These are phyloP conservation scores for Argyresthia goedartella DNA, from an alignment of 2,888 invertebrate species.

Conservation along the genomic window DNA sequence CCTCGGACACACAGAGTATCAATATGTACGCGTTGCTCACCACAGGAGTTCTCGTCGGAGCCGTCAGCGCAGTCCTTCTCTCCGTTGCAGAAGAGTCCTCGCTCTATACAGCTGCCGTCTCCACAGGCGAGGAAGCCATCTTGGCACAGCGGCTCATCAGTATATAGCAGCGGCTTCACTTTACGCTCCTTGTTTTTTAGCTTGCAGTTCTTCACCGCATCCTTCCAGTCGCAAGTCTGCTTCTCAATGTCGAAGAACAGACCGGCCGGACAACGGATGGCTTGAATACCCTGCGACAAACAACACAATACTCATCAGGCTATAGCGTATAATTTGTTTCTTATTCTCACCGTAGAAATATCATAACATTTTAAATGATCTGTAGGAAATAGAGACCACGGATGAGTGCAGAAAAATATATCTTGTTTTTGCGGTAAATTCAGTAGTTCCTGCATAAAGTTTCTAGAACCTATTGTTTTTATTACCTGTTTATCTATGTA, in stretches of 20 bases:
- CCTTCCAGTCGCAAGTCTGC: slow-evolving; percentile 96
- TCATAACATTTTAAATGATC: neutral
- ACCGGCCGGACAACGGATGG: slow-evolving; percentile 93
- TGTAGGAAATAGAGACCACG: neutral
- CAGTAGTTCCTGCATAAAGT: too few species aligned
- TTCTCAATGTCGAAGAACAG: slow-evolving; percentile 94
- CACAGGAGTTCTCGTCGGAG: slow-evolving; percentile 92
- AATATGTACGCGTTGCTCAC: slow-evolving; percentile 67
- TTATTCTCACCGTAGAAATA: neutral
- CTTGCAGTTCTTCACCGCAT: slow-evolving; percentile 93
- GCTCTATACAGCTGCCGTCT: slow-evolving; percentile 87
- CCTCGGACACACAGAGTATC: neutral
- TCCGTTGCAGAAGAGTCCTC: slow-evolving; percentile 93
- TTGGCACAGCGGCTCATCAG: slow-evolving; percentile 90
- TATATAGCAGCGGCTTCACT: slow-evolving; percentile 87
- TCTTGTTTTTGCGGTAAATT: too few species aligned
- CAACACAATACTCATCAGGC: slow-evolving; percentile 17
- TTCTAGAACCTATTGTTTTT: too few species aligned
- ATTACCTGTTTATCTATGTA: too few species aligned
- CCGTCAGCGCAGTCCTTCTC: slow-evolving; percentile 91
- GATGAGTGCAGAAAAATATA: too few species aligned
- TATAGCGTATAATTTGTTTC: slow-evolving; percentile 7
- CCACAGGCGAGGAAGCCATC: slow-evolving; percentile 91
- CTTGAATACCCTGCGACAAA: slow-evolving; percentile 83
- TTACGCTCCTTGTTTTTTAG: slow-evolving; percentile 90